These are phyloP conservation scores for Yoshiicerus persimilis DNA, from an alignment of 1,140 invertebrate species.

Conservation along the genomic window DNA sequence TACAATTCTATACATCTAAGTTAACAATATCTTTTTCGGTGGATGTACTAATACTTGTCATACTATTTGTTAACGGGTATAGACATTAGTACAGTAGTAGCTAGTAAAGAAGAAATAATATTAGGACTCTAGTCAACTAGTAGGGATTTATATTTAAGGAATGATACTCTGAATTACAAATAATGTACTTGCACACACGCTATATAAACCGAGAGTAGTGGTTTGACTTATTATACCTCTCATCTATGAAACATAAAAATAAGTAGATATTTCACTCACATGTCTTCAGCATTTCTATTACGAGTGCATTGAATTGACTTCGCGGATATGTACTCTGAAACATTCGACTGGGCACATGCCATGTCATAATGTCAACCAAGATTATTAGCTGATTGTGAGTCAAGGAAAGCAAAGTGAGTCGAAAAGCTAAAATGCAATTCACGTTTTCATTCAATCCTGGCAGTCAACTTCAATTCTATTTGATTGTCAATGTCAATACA, in stretches of 20 bases:
- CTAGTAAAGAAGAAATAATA: too few species aligned
- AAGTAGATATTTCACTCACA: not conserved
- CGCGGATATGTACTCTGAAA: not conserved
- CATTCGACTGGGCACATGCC: not conserved
- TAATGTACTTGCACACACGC: too few species aligned
- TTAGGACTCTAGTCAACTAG: not conserved
- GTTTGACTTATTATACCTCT: too few species aligned
- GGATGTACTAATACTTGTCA: too few species aligned
- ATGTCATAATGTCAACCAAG: not conserved
- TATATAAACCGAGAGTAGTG: too few species aligned
- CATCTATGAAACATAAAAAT: not conserved
- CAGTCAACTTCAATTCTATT: not conserved
- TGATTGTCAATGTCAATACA: conserved; percentile 14
- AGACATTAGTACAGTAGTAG: not conserved
- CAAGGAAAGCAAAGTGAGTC: not conserved
- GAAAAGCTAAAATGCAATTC: not conserved
- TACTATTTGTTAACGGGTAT: not conserved
- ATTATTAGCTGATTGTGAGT: not conserved
- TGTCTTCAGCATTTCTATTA: not conserved
- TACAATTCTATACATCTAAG: not conserved
- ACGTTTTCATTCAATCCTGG: not conserved
- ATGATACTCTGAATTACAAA: not conserved
- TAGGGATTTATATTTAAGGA: not conserved
- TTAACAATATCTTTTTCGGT: too few species aligned
- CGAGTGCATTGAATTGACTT: not conserved